A percentile compares a stretch with the other conserved stretches of the same genome.
Conservation (phyloP, 2,113 vertebrate genomes). For the Sylvilagus bachmani region DNA sequence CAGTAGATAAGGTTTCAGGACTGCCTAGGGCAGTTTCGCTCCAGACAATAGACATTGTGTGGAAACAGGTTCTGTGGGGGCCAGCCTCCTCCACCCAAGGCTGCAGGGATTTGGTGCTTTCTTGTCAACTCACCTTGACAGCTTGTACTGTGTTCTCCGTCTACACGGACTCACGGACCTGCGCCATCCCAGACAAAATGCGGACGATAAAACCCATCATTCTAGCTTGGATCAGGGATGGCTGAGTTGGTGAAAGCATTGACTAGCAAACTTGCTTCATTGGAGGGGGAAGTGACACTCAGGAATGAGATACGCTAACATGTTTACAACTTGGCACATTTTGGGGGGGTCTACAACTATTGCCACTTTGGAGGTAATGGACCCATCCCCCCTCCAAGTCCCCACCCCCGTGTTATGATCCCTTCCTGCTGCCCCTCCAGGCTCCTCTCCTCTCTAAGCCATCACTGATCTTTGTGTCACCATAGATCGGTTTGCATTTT, state of each 20-base stretch:
- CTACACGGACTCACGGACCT: neutral
- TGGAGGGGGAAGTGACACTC: neutral
- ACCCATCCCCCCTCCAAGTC: neutral
- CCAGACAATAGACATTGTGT: constrained; percentile 57
- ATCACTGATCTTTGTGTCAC: neutral
- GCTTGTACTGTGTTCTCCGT: neutral
- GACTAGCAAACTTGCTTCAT: neutral
- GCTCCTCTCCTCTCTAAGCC: neutral
- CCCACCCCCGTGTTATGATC: neutral
- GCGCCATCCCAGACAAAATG: neutral
- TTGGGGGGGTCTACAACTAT: neutral
- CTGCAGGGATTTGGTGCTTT: constrained; percentile 53
- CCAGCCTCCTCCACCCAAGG: constrained; percentile 26
- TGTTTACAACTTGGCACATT: neutral
- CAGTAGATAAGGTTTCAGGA: constrained; percentile 64
- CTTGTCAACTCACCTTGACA: neutral
- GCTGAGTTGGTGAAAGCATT: too few relatives aligned
- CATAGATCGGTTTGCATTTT: neutral
- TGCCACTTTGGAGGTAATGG: neutral
- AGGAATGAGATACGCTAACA: neutral
- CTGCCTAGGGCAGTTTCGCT: constrained; percentile 53
- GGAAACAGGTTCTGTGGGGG: constrained; percentile 59
- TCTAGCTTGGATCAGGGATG: neutral
- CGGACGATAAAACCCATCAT: neutral
- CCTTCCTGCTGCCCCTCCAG: neutral